Evolutionary conservation across 2,888 invertebrate species (phyloP).

Genomic region (Cinara cedri): DNA sequence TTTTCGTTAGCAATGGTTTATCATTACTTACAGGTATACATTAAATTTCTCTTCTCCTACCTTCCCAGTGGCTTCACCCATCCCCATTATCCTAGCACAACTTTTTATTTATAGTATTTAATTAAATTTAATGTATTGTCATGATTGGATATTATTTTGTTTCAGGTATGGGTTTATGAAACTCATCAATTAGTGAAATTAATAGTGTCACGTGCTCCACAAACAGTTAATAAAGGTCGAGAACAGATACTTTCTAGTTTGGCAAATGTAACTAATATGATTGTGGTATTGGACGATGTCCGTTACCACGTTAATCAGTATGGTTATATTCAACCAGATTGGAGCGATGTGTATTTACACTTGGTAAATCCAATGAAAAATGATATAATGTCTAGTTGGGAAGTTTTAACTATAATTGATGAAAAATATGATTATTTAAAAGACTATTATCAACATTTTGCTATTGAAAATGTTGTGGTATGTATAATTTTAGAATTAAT

Average conservation of each 20-base stretch:
- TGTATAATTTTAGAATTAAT: not conserved
- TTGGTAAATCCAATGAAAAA: conserved; percentile 78
- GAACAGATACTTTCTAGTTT: conserved; percentile 75
- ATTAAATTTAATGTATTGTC: conserved; percentile 33
- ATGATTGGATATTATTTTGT: conserved; percentile 46
- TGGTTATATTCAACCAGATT: conserved; percentile 72
- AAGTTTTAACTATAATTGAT: conserved; percentile 81
- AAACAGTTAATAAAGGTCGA: conserved; percentile 75
- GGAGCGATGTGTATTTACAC: conserved; percentile 85
- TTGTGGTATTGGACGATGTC: conserved; percentile 81
- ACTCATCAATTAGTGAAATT: conserved; percentile 82
- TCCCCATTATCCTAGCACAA: too few species aligned
- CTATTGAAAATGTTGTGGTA: conserved; percentile 72
- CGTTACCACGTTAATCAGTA: conserved; percentile 74
- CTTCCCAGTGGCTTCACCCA: too few species aligned
- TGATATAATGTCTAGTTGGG: conserved; percentile 78
- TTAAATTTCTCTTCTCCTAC: too few species aligned
- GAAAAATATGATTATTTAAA: conserved; percentile 84
- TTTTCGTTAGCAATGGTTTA: too few species aligned
- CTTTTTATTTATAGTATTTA: conserved; percentile 62
- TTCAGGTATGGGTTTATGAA: conserved; percentile 88
- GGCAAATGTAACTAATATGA: conserved; percentile 76
- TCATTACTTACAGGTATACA: too few species aligned
- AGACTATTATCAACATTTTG: conserved; percentile 76
- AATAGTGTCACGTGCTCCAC: conserved; percentile 81